Evolutionary conservation across 2,888 invertebrate genomes (phyloP).

Genomic region (Andrena fulva): DNA sequence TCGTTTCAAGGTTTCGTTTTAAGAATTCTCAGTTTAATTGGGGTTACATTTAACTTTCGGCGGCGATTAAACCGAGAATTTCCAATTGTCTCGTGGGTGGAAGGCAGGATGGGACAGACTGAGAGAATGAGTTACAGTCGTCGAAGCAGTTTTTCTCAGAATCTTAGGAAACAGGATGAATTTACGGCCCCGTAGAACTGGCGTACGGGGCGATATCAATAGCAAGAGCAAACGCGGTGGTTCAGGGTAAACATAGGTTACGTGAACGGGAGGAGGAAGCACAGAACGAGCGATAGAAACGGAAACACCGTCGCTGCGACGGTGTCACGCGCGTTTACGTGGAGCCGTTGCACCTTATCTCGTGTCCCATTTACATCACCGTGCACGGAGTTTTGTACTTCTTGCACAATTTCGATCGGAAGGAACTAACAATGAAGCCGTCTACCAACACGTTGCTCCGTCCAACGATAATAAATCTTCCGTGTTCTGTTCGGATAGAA

Average conservation of each 20-base stretch:
- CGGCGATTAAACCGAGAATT: no score
- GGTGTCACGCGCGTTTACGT: conserved; percentile 71
- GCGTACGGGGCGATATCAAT: conserved; percentile 66
- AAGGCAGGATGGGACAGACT: no score
- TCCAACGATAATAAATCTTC: background rate
- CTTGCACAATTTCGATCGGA: conserved; percentile 62
- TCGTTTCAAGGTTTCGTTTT: no score
- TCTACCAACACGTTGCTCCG: conserved; percentile 3
- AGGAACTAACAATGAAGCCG: conserved; percentile 28
- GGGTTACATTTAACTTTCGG: no score
- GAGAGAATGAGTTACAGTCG: background rate
- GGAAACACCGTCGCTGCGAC: conserved; percentile 54
- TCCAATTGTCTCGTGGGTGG: no score
- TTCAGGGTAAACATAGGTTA: conserved; percentile 67
- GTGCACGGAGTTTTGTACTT: conserved; percentile 58
- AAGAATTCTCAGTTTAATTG: no score
- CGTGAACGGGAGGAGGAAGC: conserved; percentile 50
- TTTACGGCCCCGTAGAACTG: conserved; percentile 66
- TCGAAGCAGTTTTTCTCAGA: conserved; percentile 1
- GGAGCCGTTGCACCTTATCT: conserved; percentile 72
- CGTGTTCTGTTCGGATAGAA: background rate
- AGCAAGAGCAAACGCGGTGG: conserved; percentile 63
- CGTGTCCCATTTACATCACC: conserved; percentile 74
- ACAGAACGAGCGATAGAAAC: conserved; percentile 50
- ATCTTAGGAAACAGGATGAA: conserved; percentile 66